Evolutionary conservation across 2,113 vertebrate genomes (phyloP).

Genomic region (Boulengeromyrus knoepffleri): DNA sequence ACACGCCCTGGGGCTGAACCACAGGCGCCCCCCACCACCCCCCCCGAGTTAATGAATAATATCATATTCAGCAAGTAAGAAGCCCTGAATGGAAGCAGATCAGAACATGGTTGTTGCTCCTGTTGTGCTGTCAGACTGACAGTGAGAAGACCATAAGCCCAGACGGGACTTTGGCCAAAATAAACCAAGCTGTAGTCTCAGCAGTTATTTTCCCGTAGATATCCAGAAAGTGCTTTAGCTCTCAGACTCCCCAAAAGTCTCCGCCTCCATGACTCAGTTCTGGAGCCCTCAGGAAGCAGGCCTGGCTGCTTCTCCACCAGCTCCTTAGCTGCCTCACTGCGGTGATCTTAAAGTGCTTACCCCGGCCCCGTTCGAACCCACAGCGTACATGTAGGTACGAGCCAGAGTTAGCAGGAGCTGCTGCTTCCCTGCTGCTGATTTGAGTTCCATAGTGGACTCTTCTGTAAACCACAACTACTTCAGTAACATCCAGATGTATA

Average conservation of each 20-base stretch:
- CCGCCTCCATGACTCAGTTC: slow-evolving; percentile 37
- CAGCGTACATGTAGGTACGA: neutral
- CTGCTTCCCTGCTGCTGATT: neutral
- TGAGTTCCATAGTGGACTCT: neutral
- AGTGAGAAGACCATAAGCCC: slow-evolving; percentile 2
- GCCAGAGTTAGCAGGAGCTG: neutral
- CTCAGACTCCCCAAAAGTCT: slow-evolving; percentile 45
- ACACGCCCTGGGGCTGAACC: neutral
- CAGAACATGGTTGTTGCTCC: neutral
- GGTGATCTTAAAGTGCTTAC: neutral
- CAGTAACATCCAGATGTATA: neutral
- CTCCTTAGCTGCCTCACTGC: neutral
- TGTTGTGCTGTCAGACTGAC: neutral
- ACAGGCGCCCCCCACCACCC: neutral
- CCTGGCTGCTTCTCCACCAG: neutral
- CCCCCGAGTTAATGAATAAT: neutral
- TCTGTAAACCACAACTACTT: neutral
- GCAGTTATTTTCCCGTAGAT: slow-evolving; percentile 53
- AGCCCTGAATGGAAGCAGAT: neutral
- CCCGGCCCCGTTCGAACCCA: neutral
- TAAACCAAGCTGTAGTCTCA: slow-evolving; percentile 49
- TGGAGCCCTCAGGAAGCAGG: neutral
- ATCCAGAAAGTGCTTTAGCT: slow-evolving; percentile 41
- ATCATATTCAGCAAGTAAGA: neutral
- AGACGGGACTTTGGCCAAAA: slow-evolving; percentile 38